Percentiles rank a stretch among this genome's conserved stretches.
These are phyloP conservation scores for Lepus timidus DNA, from an alignment of 2,113 vertebrate genomes.

Conservation along the genomic window DNA sequence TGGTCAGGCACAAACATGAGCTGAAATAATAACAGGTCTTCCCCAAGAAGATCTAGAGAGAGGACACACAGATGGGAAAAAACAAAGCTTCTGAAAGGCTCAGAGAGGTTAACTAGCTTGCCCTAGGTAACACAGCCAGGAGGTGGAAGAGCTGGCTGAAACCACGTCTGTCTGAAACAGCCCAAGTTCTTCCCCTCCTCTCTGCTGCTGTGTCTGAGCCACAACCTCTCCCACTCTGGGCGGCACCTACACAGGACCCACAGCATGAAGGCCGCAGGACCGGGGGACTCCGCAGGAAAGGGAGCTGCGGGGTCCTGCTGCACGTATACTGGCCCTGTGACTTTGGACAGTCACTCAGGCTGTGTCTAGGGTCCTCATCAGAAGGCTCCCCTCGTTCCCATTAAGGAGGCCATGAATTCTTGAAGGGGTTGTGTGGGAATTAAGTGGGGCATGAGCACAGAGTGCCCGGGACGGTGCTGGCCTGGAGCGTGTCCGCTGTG, in stretches of 20 bases:
- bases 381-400: not conserved
- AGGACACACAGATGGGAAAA: not conserved
- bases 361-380: not conserved
- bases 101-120: not conserved
- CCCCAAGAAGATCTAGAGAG: not conserved
- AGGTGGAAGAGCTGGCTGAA: no score
- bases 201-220: not conserved
- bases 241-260: fast-evolving
- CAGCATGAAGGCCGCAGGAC: not conserved
- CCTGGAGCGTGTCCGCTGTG: not conserved
- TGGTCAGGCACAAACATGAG: not conserved
- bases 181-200: not conserved
- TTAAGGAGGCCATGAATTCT: not conserved
- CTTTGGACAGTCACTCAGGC: not conserved
- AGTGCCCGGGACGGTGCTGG: not conserved
- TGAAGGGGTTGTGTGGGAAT: not conserved
- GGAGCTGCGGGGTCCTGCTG: not conserved
- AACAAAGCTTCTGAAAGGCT: not conserved
- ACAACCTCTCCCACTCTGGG: not conserved
- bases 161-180: no score
- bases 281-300: not conserved
- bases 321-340: not conserved
- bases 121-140: not conserved
- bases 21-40: not conserved
- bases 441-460: not conserved